A percentile compares a stretch with the other conserved stretches of the same genome.
These are phyloP conservation scores for Lymantria dispar DNA, from an alignment of 2,888 invertebrate species.

Conservation along the genomic window DNA sequence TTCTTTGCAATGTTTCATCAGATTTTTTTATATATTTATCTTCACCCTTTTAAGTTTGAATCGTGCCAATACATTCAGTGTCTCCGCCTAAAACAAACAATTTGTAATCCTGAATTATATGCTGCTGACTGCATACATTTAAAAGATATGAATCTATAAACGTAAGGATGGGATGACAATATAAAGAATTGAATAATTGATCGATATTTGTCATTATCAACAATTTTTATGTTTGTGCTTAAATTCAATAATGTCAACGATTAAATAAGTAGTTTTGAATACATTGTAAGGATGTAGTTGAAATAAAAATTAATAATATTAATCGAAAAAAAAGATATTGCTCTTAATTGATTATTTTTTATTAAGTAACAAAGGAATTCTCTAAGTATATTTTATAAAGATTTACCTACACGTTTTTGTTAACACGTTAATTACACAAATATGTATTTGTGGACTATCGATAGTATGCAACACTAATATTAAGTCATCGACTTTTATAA, in stretches of 20 bases:
- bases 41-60: slow-evolving; percentile 77
- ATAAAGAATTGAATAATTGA: not conserved
- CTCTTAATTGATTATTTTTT: no score
- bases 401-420: no score
- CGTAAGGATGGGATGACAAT: slow-evolving; percentile 51
- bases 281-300: no score
- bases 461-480: slow-evolving; percentile 63
- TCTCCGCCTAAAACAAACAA: slow-evolving; percentile 80
- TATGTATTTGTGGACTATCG: slow-evolving; percentile 33
- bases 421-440: no score
- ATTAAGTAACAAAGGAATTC: no score
- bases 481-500: slow-evolving; percentile 66
- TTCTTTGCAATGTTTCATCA: slow-evolving; percentile 66
- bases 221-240: not conserved
- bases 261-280: no score
- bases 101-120: slow-evolving; percentile 82
- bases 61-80: slow-evolving; percentile 77
- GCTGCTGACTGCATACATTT: slow-evolving; percentile 81
- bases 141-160: slow-evolving; percentile 80
- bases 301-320: no score
- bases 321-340: no score
- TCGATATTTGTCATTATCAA: slow-evolving; percentile 9
- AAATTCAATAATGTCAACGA: not conserved
- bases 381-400: no score
- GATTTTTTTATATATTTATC: slow-evolving; percentile 71